Evolutionary conservation across 2,797 vertebrate species (phyloP).

Genomic region (Aulostomus chinensis): DNA sequence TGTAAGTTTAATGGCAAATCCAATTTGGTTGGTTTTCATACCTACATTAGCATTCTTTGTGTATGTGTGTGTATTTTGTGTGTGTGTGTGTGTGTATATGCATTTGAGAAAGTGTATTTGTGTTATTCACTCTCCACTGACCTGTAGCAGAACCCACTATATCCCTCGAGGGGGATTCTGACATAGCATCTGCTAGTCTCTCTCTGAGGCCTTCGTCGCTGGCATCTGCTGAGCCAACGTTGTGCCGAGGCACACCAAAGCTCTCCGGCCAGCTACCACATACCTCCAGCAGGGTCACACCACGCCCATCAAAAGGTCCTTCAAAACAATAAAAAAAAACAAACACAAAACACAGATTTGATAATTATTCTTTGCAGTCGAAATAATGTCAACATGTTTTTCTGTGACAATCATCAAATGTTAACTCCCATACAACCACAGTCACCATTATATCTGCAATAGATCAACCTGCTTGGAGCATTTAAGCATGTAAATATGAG

Average conservation of each 20-base stretch:
- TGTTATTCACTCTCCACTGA: slow-evolving; percentile 59
- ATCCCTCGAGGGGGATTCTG: slow-evolving; percentile 93
- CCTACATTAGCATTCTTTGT: too few relatives aligned
- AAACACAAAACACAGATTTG: neutral
- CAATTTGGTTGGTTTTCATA: too few relatives aligned
- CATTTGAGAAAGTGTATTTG: neutral
- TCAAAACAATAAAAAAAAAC: slow-evolving; percentile 28
- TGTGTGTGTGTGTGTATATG: neutral
- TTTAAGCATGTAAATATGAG: too few relatives aligned
- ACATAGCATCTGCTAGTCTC: slow-evolving; percentile 96
- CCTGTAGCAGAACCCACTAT: slow-evolving; percentile 94
- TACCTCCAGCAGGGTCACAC: slow-evolving; percentile 95
- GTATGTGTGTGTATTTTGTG: neutral
- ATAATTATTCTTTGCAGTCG: too few relatives aligned
- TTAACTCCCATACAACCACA: too few relatives aligned
- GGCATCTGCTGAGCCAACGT: slow-evolving; percentile 86
- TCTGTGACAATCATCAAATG: too few relatives aligned
- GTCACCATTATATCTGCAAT: too few relatives aligned
- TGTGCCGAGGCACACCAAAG: slow-evolving; percentile 88
- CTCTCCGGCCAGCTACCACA: slow-evolving; percentile 98
- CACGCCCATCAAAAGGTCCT: slow-evolving; percentile 92
- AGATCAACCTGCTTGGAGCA: too few relatives aligned
- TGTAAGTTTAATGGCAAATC: too few relatives aligned
- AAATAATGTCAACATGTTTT: too few relatives aligned
- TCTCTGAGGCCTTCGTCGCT: slow-evolving; percentile 94